Evolutionary conservation across 2,113 vertebrate genomes (phyloP).

Genomic region (Misgurnus mizolepis): DNA sequence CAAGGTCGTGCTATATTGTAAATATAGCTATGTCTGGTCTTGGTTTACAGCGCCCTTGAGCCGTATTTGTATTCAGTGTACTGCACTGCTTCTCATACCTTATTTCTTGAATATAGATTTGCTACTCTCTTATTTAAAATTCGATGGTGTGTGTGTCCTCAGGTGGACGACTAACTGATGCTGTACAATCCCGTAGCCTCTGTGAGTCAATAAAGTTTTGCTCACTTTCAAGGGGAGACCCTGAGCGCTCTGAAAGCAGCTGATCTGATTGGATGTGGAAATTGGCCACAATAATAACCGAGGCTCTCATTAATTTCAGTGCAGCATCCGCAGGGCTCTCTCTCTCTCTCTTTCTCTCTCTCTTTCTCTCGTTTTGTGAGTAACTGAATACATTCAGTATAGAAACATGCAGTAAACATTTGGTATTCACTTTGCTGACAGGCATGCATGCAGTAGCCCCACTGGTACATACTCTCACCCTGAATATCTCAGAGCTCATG

Average conservation of each 20-base stretch:
- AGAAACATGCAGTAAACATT: conserved; percentile 31
- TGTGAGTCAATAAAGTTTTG: conserved; percentile 29
- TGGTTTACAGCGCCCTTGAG: too few relatives aligned
- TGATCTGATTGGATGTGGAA: conserved; percentile 49
- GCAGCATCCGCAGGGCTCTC: conserved; percentile 31
- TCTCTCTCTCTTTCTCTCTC: not conserved
- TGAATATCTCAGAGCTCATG: conserved; percentile 12
- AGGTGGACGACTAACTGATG: conserved; percentile 18
- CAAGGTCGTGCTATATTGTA: too few relatives aligned
- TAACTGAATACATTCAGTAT: conserved; percentile 20
- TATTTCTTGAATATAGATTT: too few relatives aligned
- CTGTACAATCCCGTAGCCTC: conserved; percentile 20
- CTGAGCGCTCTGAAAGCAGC: conserved; percentile 27
- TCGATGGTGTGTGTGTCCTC: conserved; percentile 16
- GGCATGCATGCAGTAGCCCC: not conserved
- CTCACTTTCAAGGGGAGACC: conserved; percentile 37
- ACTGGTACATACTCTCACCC: not conserved
- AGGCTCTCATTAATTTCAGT: conserved; percentile 45
- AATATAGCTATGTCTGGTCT: too few relatives aligned
- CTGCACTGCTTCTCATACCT: not conserved
- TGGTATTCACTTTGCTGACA: conserved; percentile 21
- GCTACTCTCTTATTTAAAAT: not conserved
- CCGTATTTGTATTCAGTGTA: not conserved
- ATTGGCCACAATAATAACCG: conserved; percentile 48
- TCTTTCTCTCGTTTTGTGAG: conserved; percentile 5